phyloP scores from a whole-genome alignment of 2,797 vertebrate genomes.

The Euphonia xanthogaster region DNA sequence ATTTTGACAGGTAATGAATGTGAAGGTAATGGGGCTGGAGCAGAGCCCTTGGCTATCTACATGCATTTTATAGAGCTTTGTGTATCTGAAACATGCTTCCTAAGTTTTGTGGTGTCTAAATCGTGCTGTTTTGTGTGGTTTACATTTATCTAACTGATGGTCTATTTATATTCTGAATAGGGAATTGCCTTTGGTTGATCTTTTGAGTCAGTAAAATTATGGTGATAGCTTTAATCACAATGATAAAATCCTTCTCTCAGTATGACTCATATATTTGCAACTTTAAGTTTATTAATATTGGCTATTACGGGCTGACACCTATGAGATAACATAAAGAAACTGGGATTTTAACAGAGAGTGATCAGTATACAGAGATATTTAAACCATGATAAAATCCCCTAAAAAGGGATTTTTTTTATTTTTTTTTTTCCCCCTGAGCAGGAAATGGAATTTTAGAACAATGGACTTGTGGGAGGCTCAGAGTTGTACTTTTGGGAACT shows the following conservation, averaged over 20 bases:
- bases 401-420: neutral
- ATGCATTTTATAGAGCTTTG: neutral
- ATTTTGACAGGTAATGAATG: neutral
- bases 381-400: neutral
- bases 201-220: neutral
- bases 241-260: neutral
- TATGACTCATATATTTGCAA: neutral
- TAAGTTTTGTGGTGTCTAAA: neutral
- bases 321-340: neutral
- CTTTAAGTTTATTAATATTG: neutral
- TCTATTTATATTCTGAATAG: neutral
- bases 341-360: neutral
- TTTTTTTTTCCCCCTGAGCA: fast-evolving
- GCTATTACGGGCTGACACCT: neutral
- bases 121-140: neutral
- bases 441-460: neutral
- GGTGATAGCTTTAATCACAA: neutral
- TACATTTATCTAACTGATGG: neutral
- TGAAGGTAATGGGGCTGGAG: neutral
- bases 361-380: neutral
- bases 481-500: neutral
- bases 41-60: neutral
- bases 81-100: neutral
- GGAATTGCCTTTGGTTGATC: neutral
- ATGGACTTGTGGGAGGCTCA: neutral